Evolutionary conservation across 2,888 invertebrate species (phyloP).

Genomic region (Apamea crenata): DNA sequence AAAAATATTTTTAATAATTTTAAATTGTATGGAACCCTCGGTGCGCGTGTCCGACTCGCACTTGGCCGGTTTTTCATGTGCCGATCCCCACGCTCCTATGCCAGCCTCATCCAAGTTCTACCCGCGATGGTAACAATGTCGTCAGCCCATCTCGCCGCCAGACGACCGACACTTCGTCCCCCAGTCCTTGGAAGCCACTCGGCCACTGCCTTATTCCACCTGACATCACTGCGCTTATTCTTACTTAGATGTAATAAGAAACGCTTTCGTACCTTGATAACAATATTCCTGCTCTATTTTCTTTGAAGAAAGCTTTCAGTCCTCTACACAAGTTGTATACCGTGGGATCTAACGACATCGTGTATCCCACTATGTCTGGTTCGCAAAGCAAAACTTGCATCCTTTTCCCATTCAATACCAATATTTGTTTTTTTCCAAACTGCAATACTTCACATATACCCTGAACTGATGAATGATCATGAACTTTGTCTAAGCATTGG

Average conservation of each 20-base stretch:
- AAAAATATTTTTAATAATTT: no score
- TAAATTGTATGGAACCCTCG: no score
- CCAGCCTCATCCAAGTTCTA: background rate
- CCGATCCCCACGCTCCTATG: background rate
- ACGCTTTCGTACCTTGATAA: constrained; percentile 78
- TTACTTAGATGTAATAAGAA: background rate
- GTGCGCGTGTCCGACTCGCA: no score
- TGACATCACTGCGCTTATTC: background rate
- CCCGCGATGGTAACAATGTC: background rate
- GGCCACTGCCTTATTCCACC: background rate
- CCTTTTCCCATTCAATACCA: constrained; percentile 81
- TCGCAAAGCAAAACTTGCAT: constrained; percentile 86
- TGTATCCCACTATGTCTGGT: constrained; percentile 87
- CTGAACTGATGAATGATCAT: constrained; percentile 86
- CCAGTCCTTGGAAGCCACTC: background rate
- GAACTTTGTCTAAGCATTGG: constrained; percentile 85
- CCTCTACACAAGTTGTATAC: constrained; percentile 89
- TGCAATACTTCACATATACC: constrained; percentile 87
- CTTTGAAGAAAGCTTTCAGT: constrained; percentile 89
- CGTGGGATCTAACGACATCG: constrained; percentile 86
- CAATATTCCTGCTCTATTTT: constrained; percentile 88
- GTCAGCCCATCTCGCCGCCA: background rate
- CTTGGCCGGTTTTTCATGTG: no score
- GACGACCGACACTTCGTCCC: background rate
- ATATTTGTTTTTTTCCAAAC: constrained; percentile 84